Evolutionary conservation across 2,113 vertebrate species (phyloP).

Genomic region (Saguinus imperator): DNA sequence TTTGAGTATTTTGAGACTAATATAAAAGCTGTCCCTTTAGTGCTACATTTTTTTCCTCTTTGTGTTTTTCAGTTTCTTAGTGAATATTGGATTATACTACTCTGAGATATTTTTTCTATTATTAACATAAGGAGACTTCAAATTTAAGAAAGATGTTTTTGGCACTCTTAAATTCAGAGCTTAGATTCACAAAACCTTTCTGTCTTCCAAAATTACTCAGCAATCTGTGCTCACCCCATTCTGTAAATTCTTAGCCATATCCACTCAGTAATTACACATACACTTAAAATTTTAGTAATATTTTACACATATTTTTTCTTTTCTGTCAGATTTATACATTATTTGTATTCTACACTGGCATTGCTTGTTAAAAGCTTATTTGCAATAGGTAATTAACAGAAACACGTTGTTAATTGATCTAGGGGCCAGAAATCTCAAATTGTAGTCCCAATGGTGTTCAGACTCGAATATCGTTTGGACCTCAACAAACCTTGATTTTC

Average conservation of each 20-base stretch:
- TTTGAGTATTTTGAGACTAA: neutral
- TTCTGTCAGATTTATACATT: neutral
- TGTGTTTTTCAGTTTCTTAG: neutral
- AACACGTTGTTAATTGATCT: neutral
- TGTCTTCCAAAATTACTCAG: neutral
- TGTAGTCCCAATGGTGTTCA: neutral
- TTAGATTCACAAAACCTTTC: neutral
- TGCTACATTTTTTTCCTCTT: neutral
- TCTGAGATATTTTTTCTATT: neutral
- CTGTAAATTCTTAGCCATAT: neutral
- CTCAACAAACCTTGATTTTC: neutral
- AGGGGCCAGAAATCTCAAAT: neutral
- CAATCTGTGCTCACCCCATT: neutral
- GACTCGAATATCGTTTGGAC: neutral
- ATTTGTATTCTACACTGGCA: neutral
- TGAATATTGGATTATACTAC: neutral
- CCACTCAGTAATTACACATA: neutral
- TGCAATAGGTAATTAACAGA: neutral
- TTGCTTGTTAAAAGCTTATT: neutral
- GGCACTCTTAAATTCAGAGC: neutral
- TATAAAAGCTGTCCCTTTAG: neutral
- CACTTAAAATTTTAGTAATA: neutral
- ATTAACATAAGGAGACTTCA: neutral
- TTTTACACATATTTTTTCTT: neutral
- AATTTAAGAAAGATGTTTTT: neutral